Percentiles rank a stretch among this genome's conserved stretches.
These are phyloP conservation scores for Trichogramma dendrolimi DNA, from an alignment of 2,888 invertebrate genomes.

Conservation along the genomic window DNA sequence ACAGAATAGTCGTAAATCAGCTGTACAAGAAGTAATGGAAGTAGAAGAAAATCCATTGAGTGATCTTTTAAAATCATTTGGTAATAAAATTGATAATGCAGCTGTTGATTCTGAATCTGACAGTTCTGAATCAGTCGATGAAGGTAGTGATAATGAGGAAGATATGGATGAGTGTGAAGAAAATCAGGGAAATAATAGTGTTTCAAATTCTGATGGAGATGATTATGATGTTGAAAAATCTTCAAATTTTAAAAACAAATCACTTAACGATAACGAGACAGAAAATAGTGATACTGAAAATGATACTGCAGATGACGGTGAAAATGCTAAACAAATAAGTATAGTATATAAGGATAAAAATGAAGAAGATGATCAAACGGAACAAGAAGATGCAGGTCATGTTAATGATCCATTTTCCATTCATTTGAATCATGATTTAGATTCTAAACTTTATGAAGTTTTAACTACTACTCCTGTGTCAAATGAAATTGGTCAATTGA, in stretches of 20 bases:
- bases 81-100: conserved; percentile 25
- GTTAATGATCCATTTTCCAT: conserved; percentile 63
- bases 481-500: conserved; percentile 49
- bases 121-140: conserved; percentile 35
- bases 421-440: conserved; percentile 67
- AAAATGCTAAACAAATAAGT: conserved; percentile 28
- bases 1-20: conserved; percentile 51
- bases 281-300: conserved; percentile 8
- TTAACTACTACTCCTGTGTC: conserved; percentile 56
- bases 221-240: conserved; percentile 24
- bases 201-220: conserved; percentile 28
- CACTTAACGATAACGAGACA: conserved; percentile 20
- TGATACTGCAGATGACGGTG: conserved; percentile 20
- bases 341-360: conserved; percentile 32
- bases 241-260: conserved; percentile 30
- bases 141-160: conserved; percentile 27
- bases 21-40: conserved; percentile 53
- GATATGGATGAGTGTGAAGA: conserved; percentile 28
- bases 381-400: conserved; percentile 46
- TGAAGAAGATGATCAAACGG: conserved; percentile 48
- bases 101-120: conserved; percentile 50
- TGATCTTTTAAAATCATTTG: conserved; percentile 56
- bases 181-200: conserved; percentile 25
- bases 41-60: conserved; percentile 54
- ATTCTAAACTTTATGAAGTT: conserved; percentile 60